Evolutionary conservation across 2,113 vertebrate genomes (phyloP), one percentile per base, ranked within the genome.

Genomic region (Choloepus hoffmanni): DNA sequence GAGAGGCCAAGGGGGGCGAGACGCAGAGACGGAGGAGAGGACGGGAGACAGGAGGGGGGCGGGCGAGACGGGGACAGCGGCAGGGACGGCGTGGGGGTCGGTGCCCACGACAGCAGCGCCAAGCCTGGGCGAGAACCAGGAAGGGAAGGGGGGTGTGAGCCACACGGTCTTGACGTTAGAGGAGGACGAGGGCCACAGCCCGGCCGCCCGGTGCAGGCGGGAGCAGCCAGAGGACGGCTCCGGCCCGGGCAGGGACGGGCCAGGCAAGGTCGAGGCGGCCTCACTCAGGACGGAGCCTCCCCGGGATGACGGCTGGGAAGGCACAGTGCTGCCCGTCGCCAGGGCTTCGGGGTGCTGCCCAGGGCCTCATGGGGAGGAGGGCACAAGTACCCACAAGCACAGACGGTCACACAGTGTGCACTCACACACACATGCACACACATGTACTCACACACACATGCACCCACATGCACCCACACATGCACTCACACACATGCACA

Each of bases 81-180:
- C 53, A 0, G 0, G 15, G 3, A 21, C 0, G 1, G 48, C 19
- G 58, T 23, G 58, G 19, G 5, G 5, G 7, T 45, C 5, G 4
- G 5, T 21, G 55, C 19, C 58, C 58, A 23, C 18, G 5, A 19
- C 58, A 21, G 43, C 43, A 45, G 43, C 43, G 43, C 43, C 43
- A 45, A 45, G 43, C 43, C 43, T 45, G 43, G 43, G 43, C 43
- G 4, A 45, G 43, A 6, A 23, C 63, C 0, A 0, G 92, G 36
- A 5, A 19, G 6, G 30, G n/a, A 4, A 43, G 16, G 12, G 7
- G 58, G 1, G 58, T 3, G 55, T 12, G 55, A 7, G 8, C 58
- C 21, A 60, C 19, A 23, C 19, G 21, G n/a, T 33, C 70, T 45
- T 21, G 23, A 63, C 6, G 19, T 62, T 30, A 95, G 28, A 74